Evolutionary conservation across 2,888 invertebrate genomes (phyloP).

Genomic region (Cephus runcator): DNA sequence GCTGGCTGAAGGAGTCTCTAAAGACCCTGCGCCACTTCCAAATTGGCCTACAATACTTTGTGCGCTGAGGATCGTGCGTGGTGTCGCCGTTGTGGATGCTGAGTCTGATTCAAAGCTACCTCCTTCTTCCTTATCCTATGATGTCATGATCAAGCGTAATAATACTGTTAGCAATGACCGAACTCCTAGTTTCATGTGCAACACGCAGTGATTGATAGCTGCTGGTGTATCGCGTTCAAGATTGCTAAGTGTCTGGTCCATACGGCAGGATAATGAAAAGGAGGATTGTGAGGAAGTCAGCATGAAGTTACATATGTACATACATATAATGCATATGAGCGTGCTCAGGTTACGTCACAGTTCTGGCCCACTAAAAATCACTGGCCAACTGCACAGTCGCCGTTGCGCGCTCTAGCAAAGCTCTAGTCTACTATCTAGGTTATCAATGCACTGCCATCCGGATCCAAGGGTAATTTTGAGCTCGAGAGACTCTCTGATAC

Average conservation of each 20-base stretch:
- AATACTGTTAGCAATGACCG: background rate
- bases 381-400: background rate
- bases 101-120: conserved; percentile 82
- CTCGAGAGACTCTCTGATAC: background rate
- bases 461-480: background rate
- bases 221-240: background rate
- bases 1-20: conserved; percentile 67
- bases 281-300: background rate
- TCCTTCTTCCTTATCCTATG: conserved; percentile 68
- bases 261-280: background rate
- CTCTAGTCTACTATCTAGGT: background rate
- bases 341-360: background rate
- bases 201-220: background rate
- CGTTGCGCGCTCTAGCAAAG: background rate
- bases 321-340: background rate
- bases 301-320: background rate
- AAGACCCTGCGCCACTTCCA: conserved; percentile 49
- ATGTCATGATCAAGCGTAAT: background rate
- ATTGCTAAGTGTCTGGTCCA: background rate
- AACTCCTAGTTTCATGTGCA: background rate
- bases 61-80: conserved; percentile 77
- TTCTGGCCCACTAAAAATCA: background rate
- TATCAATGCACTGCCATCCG: background rate
- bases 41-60: conserved; percentile 59
- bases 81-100: conserved; percentile 77